Percentiles rank a stretch among this genome's conserved stretches.
Evolutionary conservation across 2,113 vertebrate genomes (phyloP).

Genomic region (Clarias macrocephalus): DNA sequence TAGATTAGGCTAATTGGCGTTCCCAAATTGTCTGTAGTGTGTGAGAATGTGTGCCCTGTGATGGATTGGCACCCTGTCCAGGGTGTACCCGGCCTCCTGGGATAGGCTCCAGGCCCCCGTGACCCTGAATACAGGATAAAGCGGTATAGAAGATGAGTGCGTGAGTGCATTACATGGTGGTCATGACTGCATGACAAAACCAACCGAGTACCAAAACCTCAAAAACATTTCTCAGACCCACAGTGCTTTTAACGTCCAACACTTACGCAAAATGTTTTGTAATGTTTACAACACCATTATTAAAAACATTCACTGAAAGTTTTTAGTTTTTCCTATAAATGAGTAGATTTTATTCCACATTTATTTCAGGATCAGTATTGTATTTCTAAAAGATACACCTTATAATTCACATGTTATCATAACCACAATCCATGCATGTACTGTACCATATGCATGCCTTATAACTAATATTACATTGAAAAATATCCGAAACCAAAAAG

Average conservation of each 20-base stretch:
- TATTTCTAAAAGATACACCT: background rate
- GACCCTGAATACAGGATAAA: too few species aligned
- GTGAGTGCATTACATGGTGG: background rate
- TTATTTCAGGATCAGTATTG: background rate
- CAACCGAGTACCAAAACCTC: background rate
- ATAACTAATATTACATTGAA: background rate
- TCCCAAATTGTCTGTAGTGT: too few species aligned
- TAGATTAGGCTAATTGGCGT: too few species aligned
- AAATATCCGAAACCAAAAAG: background rate
- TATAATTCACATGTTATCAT: slow-evolving; percentile 3
- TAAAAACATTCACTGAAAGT: background rate
- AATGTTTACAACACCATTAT: background rate
- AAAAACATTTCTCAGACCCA: background rate
- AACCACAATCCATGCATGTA: background rate
- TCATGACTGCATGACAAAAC: background rate
- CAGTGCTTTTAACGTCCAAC: background rate
- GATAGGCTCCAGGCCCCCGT: too few species aligned
- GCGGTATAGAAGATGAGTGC: too few species aligned
- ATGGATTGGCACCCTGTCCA: too few species aligned
- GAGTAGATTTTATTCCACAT: background rate
- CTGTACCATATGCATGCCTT: background rate
- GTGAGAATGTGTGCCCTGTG: too few species aligned
- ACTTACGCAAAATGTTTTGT: background rate
- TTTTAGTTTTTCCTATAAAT: too few species aligned
- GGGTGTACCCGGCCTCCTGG: too few species aligned